phyloP scores from a whole-genome alignment of 2,797 vertebrate species.

The Psittacula derbiana region DNA sequence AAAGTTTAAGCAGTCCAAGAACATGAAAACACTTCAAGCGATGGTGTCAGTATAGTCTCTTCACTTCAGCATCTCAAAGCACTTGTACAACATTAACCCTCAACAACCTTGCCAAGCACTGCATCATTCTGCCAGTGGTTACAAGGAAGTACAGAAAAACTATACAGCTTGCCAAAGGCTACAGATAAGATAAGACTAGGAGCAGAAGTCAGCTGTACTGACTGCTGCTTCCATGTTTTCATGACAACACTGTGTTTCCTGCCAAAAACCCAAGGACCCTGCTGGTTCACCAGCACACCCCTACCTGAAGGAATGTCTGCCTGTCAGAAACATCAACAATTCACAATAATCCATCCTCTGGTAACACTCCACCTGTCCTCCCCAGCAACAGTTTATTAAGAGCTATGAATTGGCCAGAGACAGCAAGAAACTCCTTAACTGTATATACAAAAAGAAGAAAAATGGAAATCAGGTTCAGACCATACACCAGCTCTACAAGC shows the following conservation, averaged over 20 bases:
- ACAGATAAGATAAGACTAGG: not conserved
- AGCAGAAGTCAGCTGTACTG: not conserved
- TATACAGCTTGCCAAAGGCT: not conserved
- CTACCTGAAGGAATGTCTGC: accelerated
- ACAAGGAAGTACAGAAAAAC: accelerated
- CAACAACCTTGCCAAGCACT: not conserved
- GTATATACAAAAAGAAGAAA: not conserved
- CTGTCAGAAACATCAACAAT: not conserved
- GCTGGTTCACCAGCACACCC: not conserved
- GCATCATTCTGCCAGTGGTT: not conserved
- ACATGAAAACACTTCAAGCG: not conserved
- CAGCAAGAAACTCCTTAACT: not conserved
- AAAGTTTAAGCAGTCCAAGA: not conserved
- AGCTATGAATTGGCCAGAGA: not conserved
- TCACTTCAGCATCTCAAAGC: not conserved
- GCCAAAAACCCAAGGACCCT: not conserved
- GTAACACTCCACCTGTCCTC: not conserved
- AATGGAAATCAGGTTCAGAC: not conserved
- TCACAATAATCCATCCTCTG: not conserved
- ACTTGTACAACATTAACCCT: not conserved
- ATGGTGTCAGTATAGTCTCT: not conserved
- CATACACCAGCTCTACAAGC: not conserved
- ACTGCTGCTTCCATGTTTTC: not conserved
- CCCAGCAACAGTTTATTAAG: not conserved
- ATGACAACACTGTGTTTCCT: not conserved